Evolutionary conservation across 2,113 vertebrate genomes (phyloP), one percentile per base, ranked within the genome.

Genomic region (Stomatorhinus ivindoensis): DNA sequence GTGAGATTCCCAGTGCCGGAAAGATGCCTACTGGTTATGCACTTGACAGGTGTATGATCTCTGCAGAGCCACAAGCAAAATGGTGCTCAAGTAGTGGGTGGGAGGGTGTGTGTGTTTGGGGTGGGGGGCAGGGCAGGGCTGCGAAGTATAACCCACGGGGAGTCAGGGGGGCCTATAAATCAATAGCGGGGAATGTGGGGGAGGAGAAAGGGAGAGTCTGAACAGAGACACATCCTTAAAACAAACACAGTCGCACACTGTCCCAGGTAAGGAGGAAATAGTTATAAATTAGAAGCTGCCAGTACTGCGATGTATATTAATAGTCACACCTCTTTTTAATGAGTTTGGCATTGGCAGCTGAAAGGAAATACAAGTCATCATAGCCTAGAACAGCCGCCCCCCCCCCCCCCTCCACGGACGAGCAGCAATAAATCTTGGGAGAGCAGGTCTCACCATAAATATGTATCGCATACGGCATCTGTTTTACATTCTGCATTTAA

Each of bases 401-500:
- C 96, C 96, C 47, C 9, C 47, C 10, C 97, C 97, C 97, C 97
- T 96, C 97, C 96, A 96, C 97, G 98, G 97, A 98, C 97, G 97
- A 97, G 97, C 97, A 93, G 96, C 97, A 97, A 99, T 99, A 99
- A 99, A 99, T 99, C 98, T 99, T 98, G 96, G 96, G 96, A 95
- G 97, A 98, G 97, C 97, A 97, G 97, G 97, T 96, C 97, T 98
- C 97, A 98, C 97, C 98, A 99, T 99, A 99, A 99, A 99, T 99
- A 99, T 99, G 98, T 98, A 99, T 99, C 98, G 97, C 97, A 97
- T 97, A 98, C 97, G 97, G 97, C 98, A 98, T 99, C 98, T 99
- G 98, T 99, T 99, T 99, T 99, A 99, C 97, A 99, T 99, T 99
- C 98, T 98, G 98, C 98, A 99, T 99, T 99, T 99, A 99, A 99